Evolutionary conservation across 1,140 invertebrate species (phyloP).

Genomic region (Heliconius hermathena): DNA sequence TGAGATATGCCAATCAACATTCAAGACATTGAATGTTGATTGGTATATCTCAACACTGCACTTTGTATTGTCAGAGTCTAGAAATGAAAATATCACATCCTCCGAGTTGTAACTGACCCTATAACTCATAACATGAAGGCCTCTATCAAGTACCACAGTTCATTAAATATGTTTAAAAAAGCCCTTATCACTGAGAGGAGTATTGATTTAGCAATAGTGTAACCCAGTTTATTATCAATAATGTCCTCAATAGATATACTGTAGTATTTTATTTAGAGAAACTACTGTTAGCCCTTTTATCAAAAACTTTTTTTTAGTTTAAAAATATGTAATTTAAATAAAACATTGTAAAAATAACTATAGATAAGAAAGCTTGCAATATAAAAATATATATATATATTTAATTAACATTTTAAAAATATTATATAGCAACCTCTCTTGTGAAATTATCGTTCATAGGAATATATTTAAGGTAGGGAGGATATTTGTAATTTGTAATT

Average conservation of each 20-base stretch:
- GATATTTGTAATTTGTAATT: too few species aligned
- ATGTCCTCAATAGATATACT: not conserved
- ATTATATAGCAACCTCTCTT: too few species aligned
- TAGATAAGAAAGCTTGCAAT: too few species aligned
- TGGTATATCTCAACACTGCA: too few species aligned
- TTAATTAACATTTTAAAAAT: too few species aligned
- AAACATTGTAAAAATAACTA: not conserved
- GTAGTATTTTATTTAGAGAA: not conserved
- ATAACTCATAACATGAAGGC: not conserved
- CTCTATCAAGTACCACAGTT: not conserved
- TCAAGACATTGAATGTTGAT: too few species aligned
- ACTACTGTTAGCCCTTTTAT: not conserved
- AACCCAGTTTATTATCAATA: slow-evolving; percentile 1
- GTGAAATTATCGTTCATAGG: too few species aligned
- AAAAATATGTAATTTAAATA: not conserved
- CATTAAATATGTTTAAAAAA: not conserved
- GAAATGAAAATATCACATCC: too few species aligned
- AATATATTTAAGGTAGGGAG: too few species aligned
- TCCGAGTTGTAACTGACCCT: not conserved
- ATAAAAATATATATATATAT: too few species aligned
- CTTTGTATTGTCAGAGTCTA: too few species aligned
- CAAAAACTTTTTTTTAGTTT: not conserved
- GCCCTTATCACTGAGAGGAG: not conserved
- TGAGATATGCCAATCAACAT: too few species aligned
- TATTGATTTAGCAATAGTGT: not conserved